Percentiles rank a stretch among this genome's conserved stretches.
phyloP scores from a whole-genome alignment of 2,888 invertebrate species.

The Sinodicranocentrus sp. region DNA sequence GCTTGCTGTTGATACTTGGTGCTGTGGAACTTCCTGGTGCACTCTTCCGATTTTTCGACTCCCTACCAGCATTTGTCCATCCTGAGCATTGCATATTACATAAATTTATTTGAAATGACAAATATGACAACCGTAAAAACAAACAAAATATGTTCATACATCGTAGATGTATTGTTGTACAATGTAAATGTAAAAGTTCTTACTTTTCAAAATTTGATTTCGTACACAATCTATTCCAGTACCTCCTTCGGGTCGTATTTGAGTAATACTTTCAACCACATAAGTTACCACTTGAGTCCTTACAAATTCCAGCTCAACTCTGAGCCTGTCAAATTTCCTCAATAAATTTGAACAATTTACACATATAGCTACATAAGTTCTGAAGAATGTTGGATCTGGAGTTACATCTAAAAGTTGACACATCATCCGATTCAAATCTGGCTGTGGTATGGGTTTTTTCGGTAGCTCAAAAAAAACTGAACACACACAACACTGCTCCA shows the following conservation, averaged over 20 bases:
- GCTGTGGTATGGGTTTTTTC: constrained; percentile 15
- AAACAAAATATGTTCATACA: not conserved
- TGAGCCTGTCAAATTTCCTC: constrained; percentile 53
- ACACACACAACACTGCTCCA: constrained; percentile 63
- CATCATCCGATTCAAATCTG: constrained; percentile 53
- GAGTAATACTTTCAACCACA: constrained; percentile 57
- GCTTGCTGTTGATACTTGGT: no score
- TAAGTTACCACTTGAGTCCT: constrained; percentile 50
- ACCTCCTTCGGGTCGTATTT: constrained; percentile 43
- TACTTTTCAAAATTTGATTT: constrained; percentile 52
- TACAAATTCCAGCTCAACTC: constrained; percentile 56
- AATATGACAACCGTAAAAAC: not conserved
- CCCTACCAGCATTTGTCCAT: constrained; percentile 17
- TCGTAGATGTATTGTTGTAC: not conserved
- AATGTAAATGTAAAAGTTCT: not conserved
- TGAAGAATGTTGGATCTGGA: constrained; percentile 23
- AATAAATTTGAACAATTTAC: constrained; percentile 41
- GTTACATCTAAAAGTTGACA: constrained; percentile 37
- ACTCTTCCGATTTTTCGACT: no score
- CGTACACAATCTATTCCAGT: constrained; percentile 37
- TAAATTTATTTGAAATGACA: not conserved
- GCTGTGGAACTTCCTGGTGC: no score
- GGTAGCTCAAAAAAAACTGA: constrained; percentile 41
- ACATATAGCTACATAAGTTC: constrained; percentile 47
- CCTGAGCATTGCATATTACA: constrained; percentile 9